Evolutionary conservation across 2,888 invertebrate species (phyloP).

Genomic region (Drosophila lutescens): DNA sequence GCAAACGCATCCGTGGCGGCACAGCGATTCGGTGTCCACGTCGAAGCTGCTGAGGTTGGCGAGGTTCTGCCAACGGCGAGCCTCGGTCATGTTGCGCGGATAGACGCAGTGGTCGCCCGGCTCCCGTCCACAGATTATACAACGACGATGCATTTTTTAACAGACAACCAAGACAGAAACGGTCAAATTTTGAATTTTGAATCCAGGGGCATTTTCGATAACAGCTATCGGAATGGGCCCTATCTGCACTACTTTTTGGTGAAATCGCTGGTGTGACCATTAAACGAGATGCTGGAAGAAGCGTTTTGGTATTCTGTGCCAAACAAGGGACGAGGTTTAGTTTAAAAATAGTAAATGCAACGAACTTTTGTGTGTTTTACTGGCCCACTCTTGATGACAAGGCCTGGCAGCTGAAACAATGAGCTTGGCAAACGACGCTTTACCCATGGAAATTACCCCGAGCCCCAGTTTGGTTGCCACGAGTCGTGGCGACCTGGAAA

Average conservation of each 20-base stretch:
- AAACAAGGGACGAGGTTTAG: background rate
- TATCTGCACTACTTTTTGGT: background rate
- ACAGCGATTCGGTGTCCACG: constrained; percentile 37
- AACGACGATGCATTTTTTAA: constrained; percentile 56
- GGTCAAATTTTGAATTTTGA: constrained; percentile 49
- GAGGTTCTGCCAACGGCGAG: constrained; percentile 53
- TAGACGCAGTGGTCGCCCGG: constrained; percentile 42
- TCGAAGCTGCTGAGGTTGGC: constrained; percentile 23
- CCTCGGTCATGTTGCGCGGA: constrained; percentile 49
- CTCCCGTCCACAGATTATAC: constrained; percentile 58
- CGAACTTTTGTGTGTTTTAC: constrained; percentile 34
- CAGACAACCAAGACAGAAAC: constrained; percentile 22
- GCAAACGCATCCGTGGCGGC: constrained; percentile 52
- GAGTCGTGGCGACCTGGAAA: constrained; percentile 84
- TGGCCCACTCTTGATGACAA: constrained; percentile 43
- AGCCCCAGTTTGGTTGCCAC: constrained; percentile 7
- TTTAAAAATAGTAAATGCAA: constrained; percentile 53
- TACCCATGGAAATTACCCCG: constrained; percentile 8
- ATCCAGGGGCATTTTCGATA: background rate
- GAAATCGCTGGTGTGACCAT: background rate
- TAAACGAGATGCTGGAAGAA: background rate
- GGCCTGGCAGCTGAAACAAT: constrained; percentile 25
- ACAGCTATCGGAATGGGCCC: constrained; percentile 2
- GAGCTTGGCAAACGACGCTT: constrained; percentile 36
- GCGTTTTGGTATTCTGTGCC: constrained; percentile 1